Base-by-base conservation (phyloP, 1,140 invertebrate genomes). In the Coptotermes formosanus region DNA sequence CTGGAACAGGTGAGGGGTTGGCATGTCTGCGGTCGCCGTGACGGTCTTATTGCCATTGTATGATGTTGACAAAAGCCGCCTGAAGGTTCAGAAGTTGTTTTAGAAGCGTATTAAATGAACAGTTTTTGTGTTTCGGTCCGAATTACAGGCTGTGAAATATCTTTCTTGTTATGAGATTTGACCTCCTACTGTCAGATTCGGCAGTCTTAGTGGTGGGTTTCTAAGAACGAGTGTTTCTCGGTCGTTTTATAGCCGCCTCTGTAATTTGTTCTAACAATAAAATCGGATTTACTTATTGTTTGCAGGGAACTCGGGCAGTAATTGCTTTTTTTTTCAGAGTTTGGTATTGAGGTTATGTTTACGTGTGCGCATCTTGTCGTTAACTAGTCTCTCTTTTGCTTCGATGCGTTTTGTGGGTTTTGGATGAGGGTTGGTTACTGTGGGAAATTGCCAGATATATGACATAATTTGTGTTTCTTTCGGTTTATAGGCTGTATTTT, bases 11-110 rank as follows among this genome's bases (percentile, higher is more conserved):
- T 75, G 64, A 75, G 64, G 64, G 64, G 64, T 30, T 30, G n/a
- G 64, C 64, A n/a, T 30, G 64, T 75, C 64, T 75, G 64, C 64
- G 64, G 64, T 75, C n/a, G 25, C 64, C n/a, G n/a, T 75, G 64
- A 75, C n/a, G 38, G 64, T 75, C 64, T 75, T 75, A 75, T 75
- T 75, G 64, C 64, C n/a, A n/a, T 75, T n/a, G 64, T 75, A 75
- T 55, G 52, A 30, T 75, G 64, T 75, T 75, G 64, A 75, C 64
- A 75, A 75, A 75, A 75, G 64, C 64, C 64, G 64, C 64, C 64
- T 30, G n/a, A 75, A 30, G 64, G 64, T 30, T 75, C 14, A 75
- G 25, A 75, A 75, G 25, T 75, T 75, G 64, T 75, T 75, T 75
- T 75, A 75, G 64, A 14, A 75, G 64, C 64, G 25, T 75, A 75